Conservation (phyloP, 1,140 invertebrate species). For the Drosophila prosaltans region DNA sequence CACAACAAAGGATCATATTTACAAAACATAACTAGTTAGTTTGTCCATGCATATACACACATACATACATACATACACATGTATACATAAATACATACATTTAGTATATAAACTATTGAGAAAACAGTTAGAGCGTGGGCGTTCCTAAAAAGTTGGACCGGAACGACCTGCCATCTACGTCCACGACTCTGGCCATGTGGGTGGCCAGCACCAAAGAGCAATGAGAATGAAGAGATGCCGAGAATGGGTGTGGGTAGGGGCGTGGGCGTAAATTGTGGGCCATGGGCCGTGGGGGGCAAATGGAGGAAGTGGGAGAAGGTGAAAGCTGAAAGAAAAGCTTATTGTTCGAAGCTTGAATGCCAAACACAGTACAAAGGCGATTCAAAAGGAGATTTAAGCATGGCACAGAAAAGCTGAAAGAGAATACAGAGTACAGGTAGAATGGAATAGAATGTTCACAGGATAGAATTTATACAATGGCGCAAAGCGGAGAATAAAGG, state of each 20-base stretch:
- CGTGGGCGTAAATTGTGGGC: background rate
- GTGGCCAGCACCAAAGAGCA: slow-evolving; percentile 12
- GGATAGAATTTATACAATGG: slow-evolving; percentile 39
- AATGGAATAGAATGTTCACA: slow-evolving; percentile 47
- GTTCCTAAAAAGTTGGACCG: slow-evolving; percentile 8
- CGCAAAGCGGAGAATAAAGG: slow-evolving; percentile 50
- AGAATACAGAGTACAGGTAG: slow-evolving; percentile 27
- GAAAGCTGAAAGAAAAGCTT: slow-evolving; percentile 46
- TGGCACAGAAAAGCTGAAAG: slow-evolving; percentile 42
- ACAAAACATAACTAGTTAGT: background rate
- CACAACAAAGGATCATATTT: slow-evolving; percentile 4
- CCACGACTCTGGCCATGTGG: slow-evolving; percentile 20
- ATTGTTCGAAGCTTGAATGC: slow-evolving; percentile 63
- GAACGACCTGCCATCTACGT: slow-evolving; percentile 3
- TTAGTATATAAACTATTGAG: slow-evolving; percentile 12
- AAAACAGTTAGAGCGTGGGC: slow-evolving; percentile 1
- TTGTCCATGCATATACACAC: background rate
- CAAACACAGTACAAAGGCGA: slow-evolving; percentile 50
- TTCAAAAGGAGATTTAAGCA: slow-evolving; percentile 62
- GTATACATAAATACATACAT: background rate
- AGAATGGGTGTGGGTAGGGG: background rate
- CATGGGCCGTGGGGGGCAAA: background rate
- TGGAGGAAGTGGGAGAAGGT: slow-evolving; percentile 12
- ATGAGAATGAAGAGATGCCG: background rate
- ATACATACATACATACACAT: background rate